Percentiles rank a stretch among this genome's conserved stretches.
These are phyloP conservation scores for Agonopterix alstromeriana DNA, from an alignment of 2,888 invertebrate species.

Conservation along the genomic window DNA sequence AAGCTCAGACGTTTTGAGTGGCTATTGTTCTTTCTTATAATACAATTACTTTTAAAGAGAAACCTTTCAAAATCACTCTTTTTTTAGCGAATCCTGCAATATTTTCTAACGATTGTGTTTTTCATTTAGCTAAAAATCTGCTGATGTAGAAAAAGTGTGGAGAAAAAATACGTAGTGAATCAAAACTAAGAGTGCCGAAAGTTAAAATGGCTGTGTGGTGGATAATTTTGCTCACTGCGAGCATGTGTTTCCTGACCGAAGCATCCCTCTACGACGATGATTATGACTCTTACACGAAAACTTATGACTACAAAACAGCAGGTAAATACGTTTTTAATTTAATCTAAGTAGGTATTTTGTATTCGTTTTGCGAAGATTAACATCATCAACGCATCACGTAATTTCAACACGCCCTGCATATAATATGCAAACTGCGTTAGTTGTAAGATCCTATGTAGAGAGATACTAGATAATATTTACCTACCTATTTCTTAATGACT, in stretches of 20 bases:
- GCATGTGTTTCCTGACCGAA: slow-evolving; percentile 31
- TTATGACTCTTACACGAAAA: slow-evolving; percentile 61
- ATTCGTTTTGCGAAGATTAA: too few species aligned
- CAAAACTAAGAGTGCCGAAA: background rate
- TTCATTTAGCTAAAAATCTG: background rate
- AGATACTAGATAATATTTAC: too few species aligned
- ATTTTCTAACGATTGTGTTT: background rate
- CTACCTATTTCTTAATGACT: too few species aligned
- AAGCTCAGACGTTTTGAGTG: too few species aligned
- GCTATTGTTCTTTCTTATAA: too few species aligned
- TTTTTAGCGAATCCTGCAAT: too few species aligned
- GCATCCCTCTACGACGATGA: slow-evolving; percentile 64
- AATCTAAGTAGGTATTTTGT: too few species aligned
- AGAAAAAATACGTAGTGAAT: slow-evolving; percentile 1
- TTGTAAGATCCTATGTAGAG: too few species aligned
- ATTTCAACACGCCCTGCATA: background rate
- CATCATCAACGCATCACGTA: too few species aligned
- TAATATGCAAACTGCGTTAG: too few species aligned
- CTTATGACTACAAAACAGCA: slow-evolving; percentile 56
- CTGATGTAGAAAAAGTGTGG: slow-evolving; percentile 6
- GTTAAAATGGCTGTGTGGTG: slow-evolving; percentile 40
- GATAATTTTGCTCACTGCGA: slow-evolving; percentile 38
- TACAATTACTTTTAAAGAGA: too few species aligned
- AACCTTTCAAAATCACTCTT: too few species aligned
- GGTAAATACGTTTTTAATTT: slow-evolving; percentile 29